These are phyloP conservation scores for Trissolcus basalis DNA, from an alignment of 1,140 invertebrate genomes.

Conservation along the genomic window DNA sequence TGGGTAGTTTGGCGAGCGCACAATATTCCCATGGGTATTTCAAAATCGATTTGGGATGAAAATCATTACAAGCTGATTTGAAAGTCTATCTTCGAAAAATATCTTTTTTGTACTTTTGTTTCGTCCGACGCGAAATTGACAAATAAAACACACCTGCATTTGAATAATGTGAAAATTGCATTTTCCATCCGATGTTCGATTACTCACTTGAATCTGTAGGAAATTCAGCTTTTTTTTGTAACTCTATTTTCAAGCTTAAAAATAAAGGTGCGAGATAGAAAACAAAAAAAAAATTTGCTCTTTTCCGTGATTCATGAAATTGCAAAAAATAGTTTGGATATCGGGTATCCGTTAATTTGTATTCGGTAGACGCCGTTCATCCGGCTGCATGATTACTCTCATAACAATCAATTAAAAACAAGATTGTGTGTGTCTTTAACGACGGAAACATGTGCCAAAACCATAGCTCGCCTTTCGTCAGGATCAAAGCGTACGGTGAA, in stretches of 20 bases:
- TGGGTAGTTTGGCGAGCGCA: conserved; percentile 54
- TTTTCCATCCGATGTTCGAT: background rate
- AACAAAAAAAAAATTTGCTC: no score
- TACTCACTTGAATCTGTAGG: no score
- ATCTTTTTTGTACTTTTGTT: conserved; percentile 62
- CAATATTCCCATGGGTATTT: conserved; percentile 73
- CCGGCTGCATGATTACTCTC: background rate
- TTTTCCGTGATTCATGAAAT: no score
- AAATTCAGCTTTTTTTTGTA: no score
- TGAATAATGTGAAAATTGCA: conserved; percentile 1
- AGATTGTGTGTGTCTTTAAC: conserved; percentile 35
- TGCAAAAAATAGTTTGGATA: no score
- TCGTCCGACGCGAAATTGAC: conserved; percentile 36
- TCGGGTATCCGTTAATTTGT: no score
- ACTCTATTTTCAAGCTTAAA: no score
- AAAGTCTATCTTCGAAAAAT: conserved; percentile 75
- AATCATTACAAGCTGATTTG: conserved; percentile 76
- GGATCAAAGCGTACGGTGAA: conserved; percentile 62
- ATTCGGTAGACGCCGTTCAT: no score
- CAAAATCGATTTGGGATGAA: conserved; percentile 75
- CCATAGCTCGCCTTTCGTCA: conserved; percentile 41
- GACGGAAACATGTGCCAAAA: conserved; percentile 53
- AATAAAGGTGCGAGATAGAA: no score
- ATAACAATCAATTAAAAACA: conserved; percentile 27
- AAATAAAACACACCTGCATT: conserved; percentile 20